Conservation (phyloP, 2,888 invertebrate genomes). For the Megastigmus dorsalis region DNA sequence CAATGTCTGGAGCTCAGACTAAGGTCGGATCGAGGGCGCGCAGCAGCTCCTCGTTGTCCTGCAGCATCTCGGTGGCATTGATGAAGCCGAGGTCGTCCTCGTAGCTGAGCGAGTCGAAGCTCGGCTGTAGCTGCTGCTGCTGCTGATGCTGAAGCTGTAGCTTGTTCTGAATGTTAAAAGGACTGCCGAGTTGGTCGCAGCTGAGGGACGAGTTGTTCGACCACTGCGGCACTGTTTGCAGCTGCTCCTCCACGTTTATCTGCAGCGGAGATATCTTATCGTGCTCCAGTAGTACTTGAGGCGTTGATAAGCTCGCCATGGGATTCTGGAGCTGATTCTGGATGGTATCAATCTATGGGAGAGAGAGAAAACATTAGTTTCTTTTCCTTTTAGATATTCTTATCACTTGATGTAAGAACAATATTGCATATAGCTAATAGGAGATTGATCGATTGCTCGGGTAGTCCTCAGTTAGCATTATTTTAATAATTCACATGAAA, state of each 20-base stretch:
- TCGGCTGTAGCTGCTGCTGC: neutral
- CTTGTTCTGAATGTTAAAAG: no score
- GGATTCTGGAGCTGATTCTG: conserved; percentile 29
- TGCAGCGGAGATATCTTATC: conserved; percentile 8
- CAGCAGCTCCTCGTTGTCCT: conserved; percentile 38
- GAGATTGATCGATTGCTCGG: no score
- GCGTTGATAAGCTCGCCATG: neutral
- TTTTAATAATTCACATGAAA: no score
- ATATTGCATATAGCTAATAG: no score
- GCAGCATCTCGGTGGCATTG: neutral
- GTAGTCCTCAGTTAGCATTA: no score
- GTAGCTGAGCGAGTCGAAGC: conserved; percentile 25
- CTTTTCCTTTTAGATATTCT: no score
- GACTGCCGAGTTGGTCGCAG: neutral
- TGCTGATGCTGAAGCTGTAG: conserved; percentile 16
- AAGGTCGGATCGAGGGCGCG: conserved; percentile 31
- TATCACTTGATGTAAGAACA: no score
- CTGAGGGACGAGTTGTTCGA: neutral
- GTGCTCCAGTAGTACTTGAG: neutral
- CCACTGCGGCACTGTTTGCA: conserved; percentile 37
- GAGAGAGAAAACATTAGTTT: no score
- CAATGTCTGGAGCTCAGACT: no score
- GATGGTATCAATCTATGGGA: conserved; percentile 19
- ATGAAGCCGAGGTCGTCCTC: conserved; percentile 35
- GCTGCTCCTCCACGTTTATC: conserved; percentile 27